phyloP scores from a whole-genome alignment of 2,797 vertebrate species.

The Propithecus perrieri region DNA sequence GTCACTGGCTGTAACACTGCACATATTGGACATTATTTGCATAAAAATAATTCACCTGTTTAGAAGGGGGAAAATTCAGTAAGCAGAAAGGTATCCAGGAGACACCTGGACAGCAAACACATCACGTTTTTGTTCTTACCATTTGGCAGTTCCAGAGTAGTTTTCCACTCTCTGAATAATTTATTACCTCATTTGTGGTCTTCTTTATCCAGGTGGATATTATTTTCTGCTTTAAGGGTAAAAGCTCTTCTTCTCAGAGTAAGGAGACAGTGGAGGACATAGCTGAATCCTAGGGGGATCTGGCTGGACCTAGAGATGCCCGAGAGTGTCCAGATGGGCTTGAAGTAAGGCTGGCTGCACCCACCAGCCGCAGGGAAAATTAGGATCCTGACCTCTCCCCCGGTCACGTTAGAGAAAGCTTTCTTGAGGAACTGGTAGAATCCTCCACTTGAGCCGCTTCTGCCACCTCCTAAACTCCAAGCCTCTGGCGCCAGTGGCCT shows the following conservation, averaged over 20 bases:
- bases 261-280: neutral
- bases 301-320: neutral
- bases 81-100: conserved; percentile 1
- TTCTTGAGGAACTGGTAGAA: neutral
- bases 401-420: neutral
- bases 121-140: neutral
- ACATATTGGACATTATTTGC: conserved; percentile 39
- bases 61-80: conserved; percentile 51
- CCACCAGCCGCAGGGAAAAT: neutral
- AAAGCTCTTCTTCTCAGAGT: neutral
- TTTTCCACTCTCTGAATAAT: neutral
- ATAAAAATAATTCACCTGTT: conserved; percentile 28
- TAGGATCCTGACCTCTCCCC: rapidly evolving
- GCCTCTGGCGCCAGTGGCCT: rapidly evolving
- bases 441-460: too few species aligned
- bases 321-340: rapidly evolving
- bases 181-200: neutral
- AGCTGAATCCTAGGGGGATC: too few species aligned
- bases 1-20: conserved; percentile 39
- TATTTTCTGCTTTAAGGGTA: neutral
- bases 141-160: neutral
- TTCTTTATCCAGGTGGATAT: neutral
- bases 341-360: rapidly evolving
- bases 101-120: neutral
- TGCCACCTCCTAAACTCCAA: neutral